Evolutionary conservation across 2,888 invertebrate species (phyloP).

Genomic region (Geophilus truncorum): DNA sequence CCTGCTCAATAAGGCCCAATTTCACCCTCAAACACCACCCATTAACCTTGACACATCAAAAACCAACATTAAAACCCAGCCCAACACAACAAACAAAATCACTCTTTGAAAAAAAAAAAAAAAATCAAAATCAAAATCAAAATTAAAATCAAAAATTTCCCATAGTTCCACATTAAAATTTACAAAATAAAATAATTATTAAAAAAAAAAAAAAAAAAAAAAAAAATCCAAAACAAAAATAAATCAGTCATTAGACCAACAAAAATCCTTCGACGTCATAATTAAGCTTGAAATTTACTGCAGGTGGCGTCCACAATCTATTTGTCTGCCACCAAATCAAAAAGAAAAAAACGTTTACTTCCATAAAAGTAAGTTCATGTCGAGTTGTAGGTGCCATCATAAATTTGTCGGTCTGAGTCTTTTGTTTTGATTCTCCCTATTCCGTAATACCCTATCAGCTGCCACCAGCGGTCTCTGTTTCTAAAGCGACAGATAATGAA

Average conservation of each 20-base stretch:
- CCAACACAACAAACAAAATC: no score
- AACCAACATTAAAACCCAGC: background rate
- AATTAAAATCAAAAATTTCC: background rate
- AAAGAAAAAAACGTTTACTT: no score
- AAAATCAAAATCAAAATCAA: background rate
- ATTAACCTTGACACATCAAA: background rate
- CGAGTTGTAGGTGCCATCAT: background rate
- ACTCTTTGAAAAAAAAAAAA: background rate
- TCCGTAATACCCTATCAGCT: background rate
- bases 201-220: no score
- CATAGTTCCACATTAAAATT: no score
- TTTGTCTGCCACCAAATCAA: background rate
- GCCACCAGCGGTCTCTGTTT: background rate
- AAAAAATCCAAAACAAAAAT: background rate
- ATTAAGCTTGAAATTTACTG: background rate
- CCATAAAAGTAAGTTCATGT: background rate
- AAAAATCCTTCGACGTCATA: background rate
- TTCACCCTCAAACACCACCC: background rate
- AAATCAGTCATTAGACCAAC: background rate
- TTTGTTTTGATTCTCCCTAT: background rate
- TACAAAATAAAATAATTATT: background rate
- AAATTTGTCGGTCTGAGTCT: background rate
- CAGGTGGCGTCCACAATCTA: background rate
- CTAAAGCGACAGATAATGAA: background rate
- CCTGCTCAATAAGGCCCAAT: background rate